Conservation (phyloP, 2,113 vertebrate species). For the Antennarius striatus region DNA sequence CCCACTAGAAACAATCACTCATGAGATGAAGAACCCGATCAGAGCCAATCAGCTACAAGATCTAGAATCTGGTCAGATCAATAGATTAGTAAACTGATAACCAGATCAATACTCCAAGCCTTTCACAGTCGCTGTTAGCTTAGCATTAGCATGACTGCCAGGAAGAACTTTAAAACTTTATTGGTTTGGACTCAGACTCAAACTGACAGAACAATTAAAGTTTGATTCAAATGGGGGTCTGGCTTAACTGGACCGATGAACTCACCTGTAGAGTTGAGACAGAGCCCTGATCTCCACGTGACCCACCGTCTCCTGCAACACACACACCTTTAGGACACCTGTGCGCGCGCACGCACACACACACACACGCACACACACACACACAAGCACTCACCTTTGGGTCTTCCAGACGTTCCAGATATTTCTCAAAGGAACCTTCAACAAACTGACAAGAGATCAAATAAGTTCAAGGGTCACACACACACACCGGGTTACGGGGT, state of each 20-base stretch:
- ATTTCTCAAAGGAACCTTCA: constrained; percentile 96
- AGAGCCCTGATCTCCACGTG: constrained; percentile 95
- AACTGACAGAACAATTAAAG: too few species aligned
- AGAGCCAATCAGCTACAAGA: too few species aligned
- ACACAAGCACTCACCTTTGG: constrained; percentile 84
- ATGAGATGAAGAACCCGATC: too few species aligned
- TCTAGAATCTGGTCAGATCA: too few species aligned
- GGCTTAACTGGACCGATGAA: background rate
- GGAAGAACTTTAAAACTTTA: too few species aligned
- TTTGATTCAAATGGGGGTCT: background rate
- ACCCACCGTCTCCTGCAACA: constrained; percentile 90
- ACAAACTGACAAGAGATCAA: constrained; percentile 83
- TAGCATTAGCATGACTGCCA: too few species aligned
- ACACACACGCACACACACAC: background rate
- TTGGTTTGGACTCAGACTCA: too few species aligned
- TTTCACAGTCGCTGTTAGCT: too few species aligned
- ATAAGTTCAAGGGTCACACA: background rate
- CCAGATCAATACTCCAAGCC: too few species aligned
- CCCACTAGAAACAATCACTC: too few species aligned
- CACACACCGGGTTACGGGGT: too few species aligned
- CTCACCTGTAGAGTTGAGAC: constrained; percentile 87
- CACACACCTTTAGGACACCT: background rate
- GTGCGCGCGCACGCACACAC: background rate
- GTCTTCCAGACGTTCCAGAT: constrained; percentile 90
- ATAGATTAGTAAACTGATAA: too few species aligned